These are phyloP conservation scores for Chelonus insularis DNA, from an alignment of 1,140 invertebrate species.

Conservation along the genomic window DNA sequence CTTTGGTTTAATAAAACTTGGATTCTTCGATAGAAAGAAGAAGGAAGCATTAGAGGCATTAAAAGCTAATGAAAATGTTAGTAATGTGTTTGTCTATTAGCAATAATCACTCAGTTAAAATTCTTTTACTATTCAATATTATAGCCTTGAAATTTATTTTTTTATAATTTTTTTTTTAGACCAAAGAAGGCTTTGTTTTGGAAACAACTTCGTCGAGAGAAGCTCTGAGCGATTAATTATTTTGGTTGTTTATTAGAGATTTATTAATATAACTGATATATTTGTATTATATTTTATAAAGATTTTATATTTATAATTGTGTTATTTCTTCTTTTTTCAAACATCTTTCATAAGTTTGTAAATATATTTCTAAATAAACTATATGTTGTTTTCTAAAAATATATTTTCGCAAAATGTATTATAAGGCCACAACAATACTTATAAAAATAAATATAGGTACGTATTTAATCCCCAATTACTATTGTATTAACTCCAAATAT, in stretches of 20 bases:
- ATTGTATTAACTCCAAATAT: not conserved
- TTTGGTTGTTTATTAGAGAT: no score
- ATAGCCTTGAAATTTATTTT: no score
- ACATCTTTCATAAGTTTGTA: no score
- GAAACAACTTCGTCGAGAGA: no score
- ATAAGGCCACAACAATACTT: not conserved
- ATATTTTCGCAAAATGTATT: not conserved
- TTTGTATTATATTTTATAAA: constrained; percentile 28
- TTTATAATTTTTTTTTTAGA: no score
- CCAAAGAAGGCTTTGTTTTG: no score
- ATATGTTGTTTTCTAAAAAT: not conserved
- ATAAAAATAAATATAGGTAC: not conserved
- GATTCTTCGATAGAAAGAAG: constrained; percentile 52
- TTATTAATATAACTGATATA: no score
- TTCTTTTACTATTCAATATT: not conserved
- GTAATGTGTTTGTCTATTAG: constrained; percentile 6
- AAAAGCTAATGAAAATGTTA: constrained; percentile 35
- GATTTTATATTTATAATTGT: constrained; percentile 26
- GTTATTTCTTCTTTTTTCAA: no score
- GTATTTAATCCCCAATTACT: not conserved
- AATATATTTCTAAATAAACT: constrained; percentile 6
- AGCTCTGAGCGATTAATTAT: no score
- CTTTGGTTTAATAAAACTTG: constrained; percentile 48
- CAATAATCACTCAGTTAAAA: not conserved
- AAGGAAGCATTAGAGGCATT: constrained; percentile 46